phyloP scores from a whole-genome alignment of 2,888 invertebrate species.

The Agrotis puta region DNA sequence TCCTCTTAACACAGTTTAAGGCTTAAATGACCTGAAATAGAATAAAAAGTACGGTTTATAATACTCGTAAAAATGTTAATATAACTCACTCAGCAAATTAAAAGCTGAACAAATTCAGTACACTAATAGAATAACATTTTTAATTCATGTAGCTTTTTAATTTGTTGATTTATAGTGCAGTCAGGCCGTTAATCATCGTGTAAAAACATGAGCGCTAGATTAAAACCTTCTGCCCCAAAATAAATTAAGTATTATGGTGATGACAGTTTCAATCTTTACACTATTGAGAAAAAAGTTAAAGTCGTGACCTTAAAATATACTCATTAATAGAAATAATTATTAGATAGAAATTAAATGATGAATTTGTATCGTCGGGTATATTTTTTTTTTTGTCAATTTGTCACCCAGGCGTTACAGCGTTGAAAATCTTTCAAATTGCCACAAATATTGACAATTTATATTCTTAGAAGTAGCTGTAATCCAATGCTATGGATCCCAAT shows the following conservation, averaged over 20 bases:
- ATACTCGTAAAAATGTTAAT: no score
- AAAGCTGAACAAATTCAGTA: no score
- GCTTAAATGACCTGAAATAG: no score
- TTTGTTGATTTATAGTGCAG: no score
- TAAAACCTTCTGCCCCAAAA: constrained; percentile 17
- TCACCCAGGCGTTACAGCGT: neutral
- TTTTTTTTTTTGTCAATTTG: neutral
- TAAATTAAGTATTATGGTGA: constrained; percentile 1
- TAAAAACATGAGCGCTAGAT: neutral
- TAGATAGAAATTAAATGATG: constrained; percentile 11
- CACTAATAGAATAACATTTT: no score
- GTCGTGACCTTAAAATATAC: constrained; percentile 16
- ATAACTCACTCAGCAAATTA: no score
- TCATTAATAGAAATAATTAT: constrained; percentile 12
- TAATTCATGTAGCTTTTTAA: no score
- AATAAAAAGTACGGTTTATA: no score
- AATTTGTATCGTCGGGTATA: neutral
- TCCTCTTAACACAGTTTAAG: no score
- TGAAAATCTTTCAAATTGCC: no score
- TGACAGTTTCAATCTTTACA: neutral
- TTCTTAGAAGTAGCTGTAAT: neutral
- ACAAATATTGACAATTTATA: no score
- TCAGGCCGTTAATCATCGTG: neutral
- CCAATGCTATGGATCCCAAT: neutral
- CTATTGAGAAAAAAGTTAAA: constrained; percentile 1